Evolutionary conservation across 2,888 invertebrate genomes (phyloP).

Genomic region (Maniola hyperantus): DNA sequence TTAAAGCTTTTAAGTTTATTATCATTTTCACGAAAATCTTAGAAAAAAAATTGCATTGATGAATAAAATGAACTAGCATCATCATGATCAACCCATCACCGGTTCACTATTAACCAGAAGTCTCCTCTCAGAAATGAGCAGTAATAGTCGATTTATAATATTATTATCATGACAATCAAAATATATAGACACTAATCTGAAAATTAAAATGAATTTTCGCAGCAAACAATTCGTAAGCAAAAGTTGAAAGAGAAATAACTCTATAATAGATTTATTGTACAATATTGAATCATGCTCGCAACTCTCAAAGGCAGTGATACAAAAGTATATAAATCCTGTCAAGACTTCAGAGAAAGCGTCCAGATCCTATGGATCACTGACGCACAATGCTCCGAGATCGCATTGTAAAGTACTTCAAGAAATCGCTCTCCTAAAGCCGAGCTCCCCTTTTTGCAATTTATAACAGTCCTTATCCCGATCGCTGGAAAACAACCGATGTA

Average conservation of each 20-base stretch:
- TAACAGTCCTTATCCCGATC: constrained; percentile 71
- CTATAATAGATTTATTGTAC: constrained; percentile 22
- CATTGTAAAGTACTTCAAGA: constrained; percentile 75
- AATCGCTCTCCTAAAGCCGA: constrained; percentile 73
- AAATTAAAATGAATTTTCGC: too few relatives aligned
- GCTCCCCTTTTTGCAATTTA: constrained; percentile 76
- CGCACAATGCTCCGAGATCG: constrained; percentile 65
- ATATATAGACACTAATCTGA: too few relatives aligned
- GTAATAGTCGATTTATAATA: too few relatives aligned
- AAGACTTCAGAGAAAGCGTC: constrained; percentile 60
- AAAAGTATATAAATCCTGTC: constrained; percentile 56
- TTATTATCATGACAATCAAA: too few relatives aligned
- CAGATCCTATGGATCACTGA: constrained; percentile 48
- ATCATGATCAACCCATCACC: too few relatives aligned
- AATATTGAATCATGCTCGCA: constrained; percentile 24
- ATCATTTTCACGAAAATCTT: too few relatives aligned
- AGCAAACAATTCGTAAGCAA: not conserved
- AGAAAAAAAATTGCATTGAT: too few relatives aligned
- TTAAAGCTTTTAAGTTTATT: too few relatives aligned
- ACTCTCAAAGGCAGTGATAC: constrained; percentile 42
- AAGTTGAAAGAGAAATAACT: constrained; percentile 5
- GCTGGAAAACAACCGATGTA: constrained; percentile 54
- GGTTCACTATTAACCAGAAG: too few relatives aligned
- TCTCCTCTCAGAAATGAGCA: too few relatives aligned
- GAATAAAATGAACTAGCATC: too few relatives aligned